Percentiles rank a stretch among this genome's conserved stretches.
These are phyloP conservation scores for Cuniculus paca DNA, from an alignment of 2,797 vertebrate genomes.

Conservation along the genomic window DNA sequence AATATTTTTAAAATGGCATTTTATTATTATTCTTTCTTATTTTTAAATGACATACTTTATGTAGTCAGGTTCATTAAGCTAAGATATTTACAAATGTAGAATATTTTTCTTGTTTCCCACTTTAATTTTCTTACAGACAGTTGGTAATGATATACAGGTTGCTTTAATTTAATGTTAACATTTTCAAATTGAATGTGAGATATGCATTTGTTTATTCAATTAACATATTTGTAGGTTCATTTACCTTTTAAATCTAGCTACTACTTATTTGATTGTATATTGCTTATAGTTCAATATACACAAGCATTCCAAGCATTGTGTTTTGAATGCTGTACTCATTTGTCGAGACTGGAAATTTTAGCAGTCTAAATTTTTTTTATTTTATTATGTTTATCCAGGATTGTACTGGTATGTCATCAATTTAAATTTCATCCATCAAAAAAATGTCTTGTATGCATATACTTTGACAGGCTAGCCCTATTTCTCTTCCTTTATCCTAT, in stretches of 20 bases:
- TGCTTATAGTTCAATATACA: background rate
- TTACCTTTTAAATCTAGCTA: background rate
- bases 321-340: constrained; percentile 22
- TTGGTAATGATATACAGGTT: background rate
- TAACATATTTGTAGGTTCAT: background rate
- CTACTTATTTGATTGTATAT: background rate
- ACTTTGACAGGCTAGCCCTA: background rate
- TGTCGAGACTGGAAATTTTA: background rate
- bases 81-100: background rate
- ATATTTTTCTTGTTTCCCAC: background rate
- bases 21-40: background rate
- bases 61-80: background rate
- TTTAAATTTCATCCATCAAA: constrained; percentile 11
- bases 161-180: background rate
- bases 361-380: background rate
- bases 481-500: background rate
- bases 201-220: constrained; percentile 13
- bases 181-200: background rate
- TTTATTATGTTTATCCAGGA: background rate
- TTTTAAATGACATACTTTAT: background rate
- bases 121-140: background rate
- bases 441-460: background rate
- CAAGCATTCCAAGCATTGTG: background rate
- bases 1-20: background rate
- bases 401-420: background rate